Conservation (phyloP, 1,140 invertebrate genomes). For the Procambarus virginalis region DNA sequence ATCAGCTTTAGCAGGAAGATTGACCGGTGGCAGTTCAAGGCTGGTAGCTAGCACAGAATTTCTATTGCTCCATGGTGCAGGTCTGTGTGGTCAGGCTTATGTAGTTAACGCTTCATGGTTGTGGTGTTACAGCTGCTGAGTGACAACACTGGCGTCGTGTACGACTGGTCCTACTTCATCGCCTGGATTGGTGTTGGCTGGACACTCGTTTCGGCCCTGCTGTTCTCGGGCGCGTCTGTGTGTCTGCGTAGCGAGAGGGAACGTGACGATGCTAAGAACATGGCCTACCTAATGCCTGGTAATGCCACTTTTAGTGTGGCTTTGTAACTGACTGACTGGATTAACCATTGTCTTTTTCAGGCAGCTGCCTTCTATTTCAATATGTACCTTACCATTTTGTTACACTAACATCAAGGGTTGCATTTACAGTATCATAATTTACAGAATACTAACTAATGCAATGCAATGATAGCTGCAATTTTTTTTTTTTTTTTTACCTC, state of each 20-base stretch:
- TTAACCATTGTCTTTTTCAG: constrained; percentile 7
- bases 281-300: constrained; percentile 98
- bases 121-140: constrained; percentile 83
- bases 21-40: background rate
- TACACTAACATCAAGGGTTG: background rate
- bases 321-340: constrained; percentile 6
- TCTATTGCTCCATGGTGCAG: constrained; percentile 4
- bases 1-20: constrained; percentile 22
- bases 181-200: constrained; percentile 95
- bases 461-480: no score
- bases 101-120: constrained; percentile 53
- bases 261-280: constrained; percentile 94
- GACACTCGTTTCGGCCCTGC: constrained; percentile 89
- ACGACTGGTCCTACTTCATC: constrained; percentile 96
- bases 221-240: constrained; percentile 93
- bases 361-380: background rate
- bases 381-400: background rate
- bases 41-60: constrained; percentile 10
- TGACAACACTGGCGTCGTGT: constrained; percentile 88
- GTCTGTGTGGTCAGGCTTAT: background rate
- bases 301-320: constrained; percentile 72
- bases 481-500: background rate
- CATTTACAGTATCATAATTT: background rate
- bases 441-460: no score
- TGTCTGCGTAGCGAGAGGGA: constrained; percentile 93